A percentile compares a stretch with the other conserved stretches of the same genome.
These are phyloP conservation scores for Drosophila burlai DNA, from an alignment of 1,140 invertebrate species.

Conservation along the genomic window DNA sequence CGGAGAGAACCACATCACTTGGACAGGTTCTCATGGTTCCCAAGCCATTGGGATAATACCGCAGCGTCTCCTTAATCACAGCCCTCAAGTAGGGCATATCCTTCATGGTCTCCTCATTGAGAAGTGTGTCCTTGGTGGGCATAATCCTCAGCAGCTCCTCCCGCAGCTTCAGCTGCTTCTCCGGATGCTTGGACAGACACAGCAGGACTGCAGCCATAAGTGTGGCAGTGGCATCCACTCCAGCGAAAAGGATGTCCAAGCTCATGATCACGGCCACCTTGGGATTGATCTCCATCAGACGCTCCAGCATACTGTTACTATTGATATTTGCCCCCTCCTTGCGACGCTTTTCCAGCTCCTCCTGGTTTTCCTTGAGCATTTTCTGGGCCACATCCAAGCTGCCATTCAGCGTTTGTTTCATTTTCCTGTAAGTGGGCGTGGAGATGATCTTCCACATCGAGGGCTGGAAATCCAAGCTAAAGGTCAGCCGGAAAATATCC, in stretches of 20 bases:
- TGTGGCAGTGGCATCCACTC: conserved; percentile 87
- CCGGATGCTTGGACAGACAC: conserved; percentile 85
- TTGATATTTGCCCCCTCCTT: conserved; percentile 31
- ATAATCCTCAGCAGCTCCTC: conserved; percentile 85
- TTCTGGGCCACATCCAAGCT: conserved; percentile 39
- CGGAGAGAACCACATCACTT: conserved; percentile 90
- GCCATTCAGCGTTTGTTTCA: conserved; percentile 85
- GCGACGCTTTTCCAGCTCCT: conserved; percentile 31
- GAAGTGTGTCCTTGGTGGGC: conserved; percentile 71
- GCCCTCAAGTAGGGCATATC: conserved; percentile 86
- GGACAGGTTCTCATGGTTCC: conserved; percentile 92
- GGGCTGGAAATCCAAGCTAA: conserved; percentile 87
- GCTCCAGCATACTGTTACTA: conserved; percentile 86
- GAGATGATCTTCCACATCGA: conserved; percentile 88
- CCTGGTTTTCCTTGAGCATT: conserved; percentile 45
- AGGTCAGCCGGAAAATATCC: conserved; percentile 23
- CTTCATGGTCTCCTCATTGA: conserved; percentile 81
- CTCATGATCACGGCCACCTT: conserved; percentile 88
- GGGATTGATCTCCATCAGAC: conserved; percentile 87
- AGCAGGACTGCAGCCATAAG: conserved; percentile 50
- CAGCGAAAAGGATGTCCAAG: conserved; percentile 90
- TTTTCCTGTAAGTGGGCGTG: conserved; percentile 87
- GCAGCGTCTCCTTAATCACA: conserved; percentile 88
- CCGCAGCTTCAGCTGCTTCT: conserved; percentile 86
- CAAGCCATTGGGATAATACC: conserved; percentile 93